A percentile compares a stretch with the other conserved stretches of the same genome.
phyloP scores from a whole-genome alignment of 2,888 invertebrate genomes.

The Chrysolina oricalcia region DNA sequence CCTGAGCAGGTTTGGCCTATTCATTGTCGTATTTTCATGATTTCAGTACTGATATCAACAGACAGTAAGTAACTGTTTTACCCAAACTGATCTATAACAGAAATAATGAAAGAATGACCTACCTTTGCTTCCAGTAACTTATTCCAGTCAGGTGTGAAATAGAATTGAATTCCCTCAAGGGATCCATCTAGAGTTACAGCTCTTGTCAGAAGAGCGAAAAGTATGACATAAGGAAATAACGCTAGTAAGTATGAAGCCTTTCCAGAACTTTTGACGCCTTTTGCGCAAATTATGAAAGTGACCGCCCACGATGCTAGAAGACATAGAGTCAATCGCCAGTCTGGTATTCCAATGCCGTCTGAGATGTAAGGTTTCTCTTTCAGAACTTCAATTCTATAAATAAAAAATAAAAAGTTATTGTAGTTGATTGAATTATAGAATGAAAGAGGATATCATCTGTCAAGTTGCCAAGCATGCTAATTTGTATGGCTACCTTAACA shows the following conservation, averaged over 20 bases:
- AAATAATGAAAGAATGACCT: slow-evolving; percentile 54
- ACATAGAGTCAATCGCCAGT: slow-evolving; percentile 81
- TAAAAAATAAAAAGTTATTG: not conserved
- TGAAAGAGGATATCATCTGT: too few relatives aligned
- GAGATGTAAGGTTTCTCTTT: slow-evolving; percentile 71
- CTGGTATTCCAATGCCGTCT: slow-evolving; percentile 74
- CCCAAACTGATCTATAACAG: too few relatives aligned
- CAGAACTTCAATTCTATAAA: slow-evolving; percentile 73
- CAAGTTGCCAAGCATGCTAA: too few relatives aligned
- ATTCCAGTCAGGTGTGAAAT: slow-evolving; percentile 85
- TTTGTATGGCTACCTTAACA: too few relatives aligned
- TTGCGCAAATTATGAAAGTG: slow-evolving; percentile 80
- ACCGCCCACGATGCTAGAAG: slow-evolving; percentile 80
- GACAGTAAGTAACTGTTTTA: too few relatives aligned
- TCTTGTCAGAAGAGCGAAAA: slow-evolving; percentile 83
- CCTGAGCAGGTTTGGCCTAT: too few relatives aligned
- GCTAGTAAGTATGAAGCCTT: slow-evolving; percentile 93
- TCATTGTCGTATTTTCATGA: too few relatives aligned
- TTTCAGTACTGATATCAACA: too few relatives aligned
- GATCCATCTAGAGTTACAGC: slow-evolving; percentile 81
- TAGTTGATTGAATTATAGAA: too few relatives aligned
- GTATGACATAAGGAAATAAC: slow-evolving; percentile 86
- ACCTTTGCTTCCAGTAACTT: slow-evolving; percentile 81
- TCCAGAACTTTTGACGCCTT: slow-evolving; percentile 85
- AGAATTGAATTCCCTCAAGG: slow-evolving; percentile 83